Evolutionary conservation across 2,888 invertebrate genomes (phyloP).

Genomic region (Spilosoma lubricipeda): DNA sequence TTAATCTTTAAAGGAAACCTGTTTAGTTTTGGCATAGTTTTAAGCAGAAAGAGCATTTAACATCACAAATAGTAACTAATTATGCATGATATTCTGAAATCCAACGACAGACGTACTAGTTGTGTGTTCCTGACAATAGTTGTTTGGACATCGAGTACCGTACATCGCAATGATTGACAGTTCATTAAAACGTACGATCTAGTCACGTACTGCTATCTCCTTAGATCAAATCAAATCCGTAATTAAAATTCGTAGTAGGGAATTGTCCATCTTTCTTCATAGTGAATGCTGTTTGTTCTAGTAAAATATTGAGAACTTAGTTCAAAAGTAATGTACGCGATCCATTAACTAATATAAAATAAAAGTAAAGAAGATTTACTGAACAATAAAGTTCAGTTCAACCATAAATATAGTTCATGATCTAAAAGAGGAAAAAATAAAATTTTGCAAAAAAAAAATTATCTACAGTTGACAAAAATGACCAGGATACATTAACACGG

Average conservation of each 20-base stretch:
- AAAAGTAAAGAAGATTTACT: neutral
- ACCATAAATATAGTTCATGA: too few relatives aligned
- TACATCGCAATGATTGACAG: conserved; percentile 7
- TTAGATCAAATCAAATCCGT: too few relatives aligned
- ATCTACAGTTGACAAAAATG: neutral
- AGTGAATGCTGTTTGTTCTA: neutral
- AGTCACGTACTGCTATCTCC: neutral
- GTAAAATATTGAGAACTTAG: neutral
- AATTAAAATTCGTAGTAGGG: neutral
- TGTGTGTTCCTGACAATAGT: neutral
- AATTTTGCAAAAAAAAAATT: too few relatives aligned
- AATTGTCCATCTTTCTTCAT: neutral
- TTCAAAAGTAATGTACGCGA: neutral
- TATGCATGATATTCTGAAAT: neutral
- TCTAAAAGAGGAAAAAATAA: too few relatives aligned
- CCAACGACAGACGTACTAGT: neutral
- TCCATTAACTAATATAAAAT: neutral
- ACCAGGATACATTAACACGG: neutral
- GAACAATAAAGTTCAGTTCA: too few relatives aligned
- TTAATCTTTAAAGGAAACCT: neutral
- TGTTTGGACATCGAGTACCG: conserved; percentile 3
- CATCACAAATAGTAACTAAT: neutral
- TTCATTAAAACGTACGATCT: conserved; percentile 12
- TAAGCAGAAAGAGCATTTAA: neutral
- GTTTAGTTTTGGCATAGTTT: neutral